Conservation (phyloP, 2,888 invertebrate species). For the Cantharis rufa region DNA sequence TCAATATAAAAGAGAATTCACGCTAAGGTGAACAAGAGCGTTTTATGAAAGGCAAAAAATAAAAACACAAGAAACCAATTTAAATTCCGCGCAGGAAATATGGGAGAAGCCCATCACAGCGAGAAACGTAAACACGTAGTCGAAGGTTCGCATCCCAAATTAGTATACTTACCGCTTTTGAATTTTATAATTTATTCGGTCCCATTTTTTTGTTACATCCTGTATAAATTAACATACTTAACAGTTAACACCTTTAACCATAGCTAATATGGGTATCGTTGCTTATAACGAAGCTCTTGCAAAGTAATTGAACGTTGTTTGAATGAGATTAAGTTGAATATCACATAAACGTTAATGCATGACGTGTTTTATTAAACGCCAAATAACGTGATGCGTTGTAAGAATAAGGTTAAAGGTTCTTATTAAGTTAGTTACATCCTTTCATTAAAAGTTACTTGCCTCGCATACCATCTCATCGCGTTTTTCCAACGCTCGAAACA, state of each 20-base stretch:
- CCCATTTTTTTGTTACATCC: not conserved
- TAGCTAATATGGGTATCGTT: not conserved
- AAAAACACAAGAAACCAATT: not conserved
- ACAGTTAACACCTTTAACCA: not conserved
- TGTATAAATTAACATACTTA: not conserved
- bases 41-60: not conserved
- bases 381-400: constrained; percentile 2
- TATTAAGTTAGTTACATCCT: constrained; percentile 15
- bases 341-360: constrained; percentile 2
- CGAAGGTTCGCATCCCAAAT: not conserved
- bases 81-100: not conserved
- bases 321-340: not conserved
- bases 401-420: constrained; percentile 14
- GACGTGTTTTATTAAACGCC: constrained; percentile 7
- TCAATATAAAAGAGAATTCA: not conserved
- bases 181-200: not conserved
- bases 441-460: constrained; percentile 9
- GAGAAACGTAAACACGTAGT: not conserved
- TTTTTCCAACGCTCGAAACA: not conserved
- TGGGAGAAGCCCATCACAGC: not conserved
- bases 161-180: not conserved
- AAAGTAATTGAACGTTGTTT: not conserved
- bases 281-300: no score
- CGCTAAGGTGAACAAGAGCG: not conserved
- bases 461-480: constrained; percentile 3